Base-by-base conservation (phyloP, 2,113 vertebrate species). In the Cyphomyrus discorhynchus region DNA sequence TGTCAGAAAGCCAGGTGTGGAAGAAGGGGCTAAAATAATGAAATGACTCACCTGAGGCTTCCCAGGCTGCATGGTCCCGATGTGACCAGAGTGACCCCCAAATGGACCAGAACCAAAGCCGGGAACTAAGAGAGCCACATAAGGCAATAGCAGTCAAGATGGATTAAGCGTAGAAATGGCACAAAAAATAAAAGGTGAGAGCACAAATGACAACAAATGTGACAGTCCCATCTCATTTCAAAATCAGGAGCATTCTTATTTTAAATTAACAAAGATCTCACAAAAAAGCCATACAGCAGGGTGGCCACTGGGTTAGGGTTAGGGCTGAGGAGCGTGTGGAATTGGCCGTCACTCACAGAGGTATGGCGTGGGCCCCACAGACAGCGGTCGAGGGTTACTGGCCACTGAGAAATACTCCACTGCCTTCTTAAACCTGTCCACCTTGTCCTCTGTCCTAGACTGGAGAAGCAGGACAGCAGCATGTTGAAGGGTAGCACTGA, bases 391-490 rank as follows among this genome's bases (percentile, higher is more conserved):
- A 52, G 96, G 95, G 94, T 97, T 98, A 94, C 96, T 97, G 94
- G 97, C 97, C 90, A 96, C 96, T 53, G 97, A 97, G 93, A 98
- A 98, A 93, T 98, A 98, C 85, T 97, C 97, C 94, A 98, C 97
- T 90, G 97, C 97, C 94, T 97, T 97, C 93, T 98, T 98, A 95
- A 98, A 98, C 70, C 97, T 95, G 88, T 97, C 96, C 62, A 98
- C 96, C 92, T 98, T 98, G 94, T 98, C 97, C 95, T 98, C 97
- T 93, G 96, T 98, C 88, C 97, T 97, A 92, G 97, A 98, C 97
- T 98, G 92, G 82, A 56, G 56, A 53, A 91, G 90, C 86, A 24
- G 90, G 11, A 88, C 3, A 17, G n/a, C 19, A 9, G 47, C 27
- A 53, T 9, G 66, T 31, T 8, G 31, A 11, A 27, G 62, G 85